These are phyloP conservation scores for Microcebus ravelobensis DNA, from an alignment of 2,113 vertebrate species.

Conservation along the genomic window DNA sequence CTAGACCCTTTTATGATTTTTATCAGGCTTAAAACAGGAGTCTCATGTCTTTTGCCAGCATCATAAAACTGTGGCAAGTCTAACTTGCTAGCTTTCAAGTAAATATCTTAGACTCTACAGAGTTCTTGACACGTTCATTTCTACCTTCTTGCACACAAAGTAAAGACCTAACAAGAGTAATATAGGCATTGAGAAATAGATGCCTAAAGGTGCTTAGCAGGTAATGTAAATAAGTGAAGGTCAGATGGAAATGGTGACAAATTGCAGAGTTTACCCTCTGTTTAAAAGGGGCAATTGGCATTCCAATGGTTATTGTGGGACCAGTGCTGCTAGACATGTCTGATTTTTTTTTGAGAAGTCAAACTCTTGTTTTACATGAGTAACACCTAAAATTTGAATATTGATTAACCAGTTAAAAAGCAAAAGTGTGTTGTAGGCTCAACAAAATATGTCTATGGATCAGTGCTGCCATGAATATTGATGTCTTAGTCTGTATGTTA, in stretches of 20 bases:
- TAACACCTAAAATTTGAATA: not conserved
- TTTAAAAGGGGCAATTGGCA: not conserved
- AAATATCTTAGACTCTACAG: not conserved
- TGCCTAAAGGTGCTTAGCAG: not conserved
- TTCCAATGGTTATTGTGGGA: not conserved
- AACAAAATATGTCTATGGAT: not conserved
- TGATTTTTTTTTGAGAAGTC: not conserved
- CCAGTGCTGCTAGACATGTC: not conserved
- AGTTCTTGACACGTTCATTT: not conserved
- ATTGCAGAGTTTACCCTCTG: not conserved
- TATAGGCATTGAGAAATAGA: not conserved
- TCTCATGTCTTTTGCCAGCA: not conserved
- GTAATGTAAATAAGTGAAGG: not conserved
- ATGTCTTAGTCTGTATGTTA: not conserved
- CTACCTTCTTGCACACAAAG: not conserved
- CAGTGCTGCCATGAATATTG: not conserved
- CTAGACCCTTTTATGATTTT: not conserved
- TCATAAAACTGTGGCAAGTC: not conserved
- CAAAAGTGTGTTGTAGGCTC: not conserved
- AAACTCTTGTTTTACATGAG: not conserved
- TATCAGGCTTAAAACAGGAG: not conserved
- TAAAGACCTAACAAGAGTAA: not conserved
- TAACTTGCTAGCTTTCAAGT: not conserved
- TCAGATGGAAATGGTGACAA: not conserved
- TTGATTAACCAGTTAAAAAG: too few species aligned